Evolutionary conservation across 2,888 invertebrate species (phyloP), one percentile per base, ranked within the genome.

Genomic region (Parasteatoda lunata): DNA sequence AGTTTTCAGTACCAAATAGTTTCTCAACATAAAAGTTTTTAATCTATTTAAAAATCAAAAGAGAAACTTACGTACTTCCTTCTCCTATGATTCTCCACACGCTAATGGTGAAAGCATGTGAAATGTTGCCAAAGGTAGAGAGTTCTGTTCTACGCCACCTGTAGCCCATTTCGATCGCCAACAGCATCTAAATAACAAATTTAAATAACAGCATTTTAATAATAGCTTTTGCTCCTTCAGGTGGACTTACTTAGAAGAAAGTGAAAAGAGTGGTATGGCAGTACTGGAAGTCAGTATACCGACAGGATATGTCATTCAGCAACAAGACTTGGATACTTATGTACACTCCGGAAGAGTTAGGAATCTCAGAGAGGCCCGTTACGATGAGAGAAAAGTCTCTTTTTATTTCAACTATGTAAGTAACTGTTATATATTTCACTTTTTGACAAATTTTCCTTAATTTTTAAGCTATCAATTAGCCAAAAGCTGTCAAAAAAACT

Each of bases 381-480:
- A 95, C 92, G 93, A 94, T 89, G 95, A 96, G 89, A 94, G 95
- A 89, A 97, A 97, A 93, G 95, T 97, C 88, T 93, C 96, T 75
- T 97, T 98, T 93, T 98, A 98, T 92, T 98, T 98, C 92, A 96
- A 97, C 92, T 97, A 95, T 92, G 97, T 97, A 93, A 95, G 96
- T 94, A 45, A 47, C 1, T 2, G 45, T 64, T 77, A 66, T n/a
- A n/a, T n/a, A n/a, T n/a, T 69, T 77, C 65, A 3, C 5, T 13
- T 13, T 76, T 30, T 11, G 15, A 13, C 15, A 30, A n/a, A n/a
- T 78, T 48, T 77, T 13, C 30, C 52, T 66, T 89, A n/a, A 1
- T 70, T 7, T 45, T n/a, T 47, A 3, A n/a, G 45, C 11, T 48
- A 72, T 2, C n/a, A 9, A 9, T 75, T 3, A 47, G 2, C 9